phyloP scores from a whole-genome alignment of 2,888 invertebrate genomes.

The Orthosia gracilis region DNA sequence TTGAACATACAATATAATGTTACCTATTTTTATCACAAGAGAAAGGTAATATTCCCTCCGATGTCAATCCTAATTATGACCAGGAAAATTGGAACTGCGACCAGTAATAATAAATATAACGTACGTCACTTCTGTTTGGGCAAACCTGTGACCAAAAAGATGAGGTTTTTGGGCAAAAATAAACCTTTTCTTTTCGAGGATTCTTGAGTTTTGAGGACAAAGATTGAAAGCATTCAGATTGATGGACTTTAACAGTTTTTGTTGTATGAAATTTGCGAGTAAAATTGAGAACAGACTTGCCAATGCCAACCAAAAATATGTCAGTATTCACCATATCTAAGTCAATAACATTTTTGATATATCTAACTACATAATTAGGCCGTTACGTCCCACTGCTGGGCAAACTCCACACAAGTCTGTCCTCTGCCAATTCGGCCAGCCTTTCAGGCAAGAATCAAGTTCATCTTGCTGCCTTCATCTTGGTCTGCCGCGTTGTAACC shows the following conservation, averaged over 20 bases:
- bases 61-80: constrained; percentile 38
- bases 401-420: too few species aligned
- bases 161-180: background rate
- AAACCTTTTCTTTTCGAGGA: background rate
- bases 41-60: constrained; percentile 23
- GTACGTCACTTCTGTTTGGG: constrained; percentile 3
- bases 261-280: background rate
- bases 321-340: too few species aligned
- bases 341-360: too few species aligned
- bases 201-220: background rate
- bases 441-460: too few species aligned
- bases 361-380: too few species aligned
- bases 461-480: too few species aligned
- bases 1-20: constrained; percentile 10
- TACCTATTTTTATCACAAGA: constrained; percentile 17
- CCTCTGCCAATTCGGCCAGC: too few species aligned
- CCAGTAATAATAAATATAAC: constrained; percentile 23
- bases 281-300: background rate
- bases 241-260: background rate
- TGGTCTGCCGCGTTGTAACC: too few species aligned
- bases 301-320: too few species aligned
- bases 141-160: background rate
- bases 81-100: constrained; percentile 39
- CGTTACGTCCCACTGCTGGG: too few species aligned
- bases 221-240: background rate